Base-by-base conservation (phyloP, 2,113 vertebrate genomes). In the Melanerpes aurifrons region DNA sequence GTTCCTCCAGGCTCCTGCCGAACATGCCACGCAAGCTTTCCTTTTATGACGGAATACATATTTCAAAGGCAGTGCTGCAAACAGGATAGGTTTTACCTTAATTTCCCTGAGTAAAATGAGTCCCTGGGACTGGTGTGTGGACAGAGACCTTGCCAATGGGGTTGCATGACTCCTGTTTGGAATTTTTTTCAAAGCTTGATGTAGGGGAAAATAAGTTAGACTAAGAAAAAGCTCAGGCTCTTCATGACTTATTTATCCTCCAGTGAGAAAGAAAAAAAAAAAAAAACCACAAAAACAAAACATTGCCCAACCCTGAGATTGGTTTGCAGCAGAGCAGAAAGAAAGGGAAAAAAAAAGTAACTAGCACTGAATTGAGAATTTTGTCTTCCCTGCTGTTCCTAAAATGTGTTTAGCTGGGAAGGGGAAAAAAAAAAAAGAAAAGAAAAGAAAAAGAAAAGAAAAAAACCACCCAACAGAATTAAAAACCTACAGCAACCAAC, bases 321-420 rank as follows among this genome's bases (percentile, higher is more conserved):
- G 45, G 17, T 91, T 91, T 93, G 58, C 67, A 67, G 83, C 48
- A 77, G 32, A 84, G 62, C 69, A 78, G 37, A 66, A 68, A n/a
- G 10, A 31, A 47, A 70, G 22, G 58, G 22, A 81, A 72, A 59
- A 62, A 40, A 43, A 50, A 21, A 22, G 57, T 61, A 95, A 56
- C 43, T 48, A 71, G 28, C 9, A 1, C 31, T 53, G 69, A 88
- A 86, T 92, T 89, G 54, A 62, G 73, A 74, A 81, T 75, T 88
- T 78, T 80, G 8, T 53, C 87, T 74, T 86, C 90, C 82, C 88
- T 86, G 86, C 86, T 93, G 88, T 88, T 95, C 2, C 1, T 31
- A 56, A 93, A 86, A 93, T 82, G 64, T 82, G 40, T 75, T 94
- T 85, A 66, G 31, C 54, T 79, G 67, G 10, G 10, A 6, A 3